phyloP scores from a whole-genome alignment of 2,113 vertebrate species.

The Gobius niger region DNA sequence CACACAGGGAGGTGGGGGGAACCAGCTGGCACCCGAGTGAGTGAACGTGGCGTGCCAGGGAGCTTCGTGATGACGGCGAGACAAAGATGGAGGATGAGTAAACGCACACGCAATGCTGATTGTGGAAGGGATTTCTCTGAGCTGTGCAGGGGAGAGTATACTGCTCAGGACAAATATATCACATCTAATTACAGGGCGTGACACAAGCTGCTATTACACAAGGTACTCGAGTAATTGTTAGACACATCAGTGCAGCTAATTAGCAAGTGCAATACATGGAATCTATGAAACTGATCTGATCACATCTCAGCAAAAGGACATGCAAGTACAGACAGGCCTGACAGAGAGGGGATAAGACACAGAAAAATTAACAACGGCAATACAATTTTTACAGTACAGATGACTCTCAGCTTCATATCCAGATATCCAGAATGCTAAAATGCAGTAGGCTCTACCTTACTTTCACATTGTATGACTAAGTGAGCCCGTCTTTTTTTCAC shows the following conservation, averaged over 20 bases:
- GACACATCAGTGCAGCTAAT: background rate
- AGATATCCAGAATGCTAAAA: background rate
- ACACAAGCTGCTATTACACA: background rate
- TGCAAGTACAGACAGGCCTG: no score
- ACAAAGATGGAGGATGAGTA: conserved; percentile 42
- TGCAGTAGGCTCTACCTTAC: background rate
- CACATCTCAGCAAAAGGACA: no score
- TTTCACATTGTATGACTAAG: background rate
- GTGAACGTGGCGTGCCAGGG: conserved; percentile 31
- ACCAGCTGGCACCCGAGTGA: conserved; percentile 52
- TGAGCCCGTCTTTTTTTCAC: background rate
- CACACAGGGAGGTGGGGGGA: conserved; percentile 14
- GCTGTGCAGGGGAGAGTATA: background rate
- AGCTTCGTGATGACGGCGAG: conserved; percentile 28
- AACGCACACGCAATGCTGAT: conserved; percentile 21
- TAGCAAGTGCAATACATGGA: background rate
- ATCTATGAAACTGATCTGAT: background rate
- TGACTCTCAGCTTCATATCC: no score
- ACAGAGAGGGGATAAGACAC: no score
- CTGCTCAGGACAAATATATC: background rate
- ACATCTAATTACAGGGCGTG: background rate
- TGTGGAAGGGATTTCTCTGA: background rate
- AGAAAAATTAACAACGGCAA: no score
- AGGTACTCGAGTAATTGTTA: background rate
- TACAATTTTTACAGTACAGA: no score